Percentiles rank a stretch among this genome's conserved stretches.
phyloP scores from a whole-genome alignment of 2,888 invertebrate species.

The Zhuqinia jingwanae region DNA sequence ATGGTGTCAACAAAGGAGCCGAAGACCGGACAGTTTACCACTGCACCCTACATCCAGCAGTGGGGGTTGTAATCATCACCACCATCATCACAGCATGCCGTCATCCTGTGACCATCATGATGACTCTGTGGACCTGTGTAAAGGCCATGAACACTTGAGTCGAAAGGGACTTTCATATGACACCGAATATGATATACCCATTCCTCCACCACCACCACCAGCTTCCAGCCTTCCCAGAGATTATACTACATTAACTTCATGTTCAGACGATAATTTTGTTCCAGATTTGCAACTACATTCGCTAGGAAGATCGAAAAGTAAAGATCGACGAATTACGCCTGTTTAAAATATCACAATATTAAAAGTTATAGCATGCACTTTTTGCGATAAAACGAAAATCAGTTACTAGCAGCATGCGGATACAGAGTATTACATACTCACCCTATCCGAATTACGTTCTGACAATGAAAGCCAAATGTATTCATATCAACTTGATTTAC shows the following conservation, averaged over 20 bases:
- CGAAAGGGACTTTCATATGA: constrained; percentile 62
- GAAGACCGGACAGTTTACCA: constrained; percentile 55
- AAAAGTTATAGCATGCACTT: too few relatives aligned
- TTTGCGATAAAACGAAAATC: too few relatives aligned
- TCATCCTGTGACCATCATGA: constrained; percentile 47
- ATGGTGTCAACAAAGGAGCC: constrained; percentile 54
- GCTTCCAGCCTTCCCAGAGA: constrained; percentile 69
- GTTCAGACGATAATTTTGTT: constrained; percentile 70
- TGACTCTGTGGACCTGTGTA: constrained; percentile 54
- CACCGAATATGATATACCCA: constrained; percentile 73
- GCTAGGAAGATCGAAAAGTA: constrained; percentile 47
- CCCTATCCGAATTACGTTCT: not conserved
- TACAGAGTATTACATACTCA: too few relatives aligned
- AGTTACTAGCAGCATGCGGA: too few relatives aligned
- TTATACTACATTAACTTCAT: constrained; percentile 70
- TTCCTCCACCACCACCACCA: constrained; percentile 78
- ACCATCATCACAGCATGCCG: constrained; percentile 26
- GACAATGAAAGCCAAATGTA: not conserved
- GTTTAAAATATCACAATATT: constrained; percentile 40
- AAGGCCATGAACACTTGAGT: constrained; percentile 64
- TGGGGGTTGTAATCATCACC: constrained; percentile 55
- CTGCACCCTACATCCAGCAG: constrained; percentile 45
- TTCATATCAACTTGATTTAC: not conserved
- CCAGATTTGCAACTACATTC: constrained; percentile 61
- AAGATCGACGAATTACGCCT: constrained; percentile 65